Base-by-base conservation (phyloP, 2,797 vertebrate species). In the Ibycter americanus region DNA sequence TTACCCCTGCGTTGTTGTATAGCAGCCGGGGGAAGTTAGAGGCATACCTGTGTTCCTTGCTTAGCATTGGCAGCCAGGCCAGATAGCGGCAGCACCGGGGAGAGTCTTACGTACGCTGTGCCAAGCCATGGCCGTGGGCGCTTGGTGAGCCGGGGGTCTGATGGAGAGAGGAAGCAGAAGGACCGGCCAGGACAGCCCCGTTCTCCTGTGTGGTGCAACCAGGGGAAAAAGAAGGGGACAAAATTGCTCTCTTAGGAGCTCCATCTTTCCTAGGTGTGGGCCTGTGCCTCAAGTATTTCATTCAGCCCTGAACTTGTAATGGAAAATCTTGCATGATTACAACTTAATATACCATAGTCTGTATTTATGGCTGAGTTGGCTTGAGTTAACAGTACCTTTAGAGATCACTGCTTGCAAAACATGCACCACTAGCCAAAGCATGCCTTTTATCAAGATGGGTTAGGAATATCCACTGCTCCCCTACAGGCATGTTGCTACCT, bases 371-470 rank as follows among this genome's bases (percentile, higher is more conserved):
- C 81, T 78, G 83, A 81, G 87, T 81, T 97, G 93, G 92, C 93
- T 92, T 73, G 55, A 93, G 56, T 96, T 97, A 94, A 92, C 89
- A 96, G 81, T 87, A 54, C 86, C 21, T 93, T 73, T 46, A 73
- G 90, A 96, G 88, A 94, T 96, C 2, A n/a, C 59, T 87, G 74
- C 90, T 97, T 94, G 92, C 95, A 97, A 95, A 96, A 94, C 70
- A 84, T 44, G 54, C 31, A 61, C 25, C 83, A 63, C 78, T 80
- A 97, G 95, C 88, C 92, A 96, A 96, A 94, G 74, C 68, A 94
- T 74, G 86, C 80, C 83, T 94, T 97, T 95, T 97, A 97, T 97
- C 95, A 95, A 92, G 91, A 93, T 87, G 71, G 26, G 63, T 91
- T 95, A 87, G 83, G 90, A 96, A 87, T 93, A 97, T 91, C 83